phyloP scores from a whole-genome alignment of 1,140 invertebrate genomes.

The Neotoxoptera formosana region DNA sequence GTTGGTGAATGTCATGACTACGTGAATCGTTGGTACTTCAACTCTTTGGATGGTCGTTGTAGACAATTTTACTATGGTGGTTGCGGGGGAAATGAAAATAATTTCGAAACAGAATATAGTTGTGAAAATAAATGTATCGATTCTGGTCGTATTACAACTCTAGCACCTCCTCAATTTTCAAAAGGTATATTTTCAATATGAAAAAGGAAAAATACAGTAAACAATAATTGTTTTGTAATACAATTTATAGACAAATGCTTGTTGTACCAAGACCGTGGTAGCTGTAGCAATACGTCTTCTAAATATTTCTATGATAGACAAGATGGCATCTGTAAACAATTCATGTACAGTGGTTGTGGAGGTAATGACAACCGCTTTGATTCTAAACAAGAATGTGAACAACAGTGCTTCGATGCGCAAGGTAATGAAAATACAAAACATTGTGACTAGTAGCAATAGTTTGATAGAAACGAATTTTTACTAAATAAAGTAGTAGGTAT shows the following conservation, averaged over 20 bases:
- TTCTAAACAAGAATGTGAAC: constrained; percentile 77
- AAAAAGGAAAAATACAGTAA: background rate
- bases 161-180: constrained; percentile 11
- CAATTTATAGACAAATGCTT: constrained; percentile 75
- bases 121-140: constrained; percentile 72
- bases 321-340: constrained; percentile 81
- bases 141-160: constrained; percentile 58
- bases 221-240: background rate
- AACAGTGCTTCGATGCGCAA: constrained; percentile 76
- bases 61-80: constrained; percentile 83
- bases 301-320: constrained; percentile 82
- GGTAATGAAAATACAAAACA: constrained; percentile 64
- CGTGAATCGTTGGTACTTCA: constrained; percentile 82
- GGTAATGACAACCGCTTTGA: constrained; percentile 89
- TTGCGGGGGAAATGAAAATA: constrained; percentile 83
- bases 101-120: constrained; percentile 74
- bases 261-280: constrained; percentile 72
- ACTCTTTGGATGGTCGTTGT: constrained; percentile 75
- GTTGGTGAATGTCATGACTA: constrained; percentile 84
- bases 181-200: background rate
- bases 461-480: background rate
- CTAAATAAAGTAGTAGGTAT: background rate
- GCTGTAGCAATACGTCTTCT: constrained; percentile 69
- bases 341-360: constrained; percentile 83
- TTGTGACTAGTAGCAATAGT: background rate